Evolutionary conservation across 2,113 vertebrate species (phyloP), one percentile per base, ranked within the genome.

Genomic region (Rhinoderma darwinii): DNA sequence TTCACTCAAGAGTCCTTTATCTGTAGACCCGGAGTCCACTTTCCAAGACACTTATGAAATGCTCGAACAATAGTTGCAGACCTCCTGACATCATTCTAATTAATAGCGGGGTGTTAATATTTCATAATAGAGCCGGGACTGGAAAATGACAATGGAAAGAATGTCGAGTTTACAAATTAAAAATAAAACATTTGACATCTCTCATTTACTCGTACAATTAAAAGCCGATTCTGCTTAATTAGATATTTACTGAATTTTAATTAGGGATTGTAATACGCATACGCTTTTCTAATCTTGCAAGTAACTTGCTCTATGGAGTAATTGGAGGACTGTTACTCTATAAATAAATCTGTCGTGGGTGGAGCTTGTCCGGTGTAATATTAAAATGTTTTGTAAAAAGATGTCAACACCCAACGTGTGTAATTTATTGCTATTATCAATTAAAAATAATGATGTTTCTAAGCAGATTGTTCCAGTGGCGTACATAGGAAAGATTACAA

Each of bases 1-100:
- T 89, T 89, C 86, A 87, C 82, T 82, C 56, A 47, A 56, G 73
- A 73, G 88, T 75, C 89, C 68, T 89, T 88, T 91, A 83, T 88
- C 88, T 88, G 70, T 41, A 90, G 88, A 76, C 84, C 68, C 89
- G 83, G 82, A 88, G 89, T 37, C 78, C 73, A 51, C 32, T 84
- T 83, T 73, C 8, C 70, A 78, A 72, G 86, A 87, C 86, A 87
- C 86, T 80, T 89, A 77, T 86, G 20, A 75, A 88, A 89, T 86
- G 88, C 87, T 89, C 90, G 85, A 91, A 86, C 77, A 68, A 83
- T 88, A 79, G 89, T 89, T 86, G 30, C 15, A 73, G 90, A 90
- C 89, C 88, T 89, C 88, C 86, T 90, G 89, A 91, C 90, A 90
- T 89, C 86, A 86, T 85, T 70, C 90, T 92, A 91, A 91, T 94